A percentile compares a stretch with the other conserved stretches of the same genome.
Conservation (phyloP, 1,140 invertebrate genomes). For the Panagrolaimus sp. region DNA sequence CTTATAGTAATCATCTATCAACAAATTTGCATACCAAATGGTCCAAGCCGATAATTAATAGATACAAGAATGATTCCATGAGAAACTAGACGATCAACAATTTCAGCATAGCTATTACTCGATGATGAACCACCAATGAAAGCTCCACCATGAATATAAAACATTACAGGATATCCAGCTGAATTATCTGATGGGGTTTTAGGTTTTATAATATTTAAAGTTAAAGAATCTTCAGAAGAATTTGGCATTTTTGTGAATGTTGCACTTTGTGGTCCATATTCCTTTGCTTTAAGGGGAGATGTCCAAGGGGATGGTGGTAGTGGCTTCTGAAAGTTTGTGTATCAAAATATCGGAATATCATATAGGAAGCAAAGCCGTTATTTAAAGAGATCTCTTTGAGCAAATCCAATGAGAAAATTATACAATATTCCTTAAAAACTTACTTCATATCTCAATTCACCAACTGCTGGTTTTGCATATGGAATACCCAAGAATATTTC, state of each 20-base stretch:
- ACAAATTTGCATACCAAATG: too few relatives aligned
- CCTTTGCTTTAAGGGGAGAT: background rate
- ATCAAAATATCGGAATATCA: background rate
- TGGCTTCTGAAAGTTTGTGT: background rate
- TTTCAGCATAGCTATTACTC: slow-evolving; percentile 18
- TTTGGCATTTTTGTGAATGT: background rate
- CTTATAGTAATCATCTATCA: too few relatives aligned
- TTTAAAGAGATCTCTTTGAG: too few relatives aligned
- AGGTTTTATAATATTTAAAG: background rate
- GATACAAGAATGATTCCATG: slow-evolving; percentile 39
- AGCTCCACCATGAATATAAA: slow-evolving; percentile 43
- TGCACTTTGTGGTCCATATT: background rate
- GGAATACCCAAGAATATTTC: background rate
- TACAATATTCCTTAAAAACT: background rate
- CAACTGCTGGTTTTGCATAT: background rate
- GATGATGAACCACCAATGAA: slow-evolving; percentile 27
- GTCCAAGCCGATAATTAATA: slow-evolving; percentile 39
- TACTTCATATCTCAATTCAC: background rate
- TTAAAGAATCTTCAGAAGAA: background rate
- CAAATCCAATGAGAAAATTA: too few relatives aligned
- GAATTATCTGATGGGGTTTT: background rate
- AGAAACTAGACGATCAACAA: slow-evolving; percentile 36
- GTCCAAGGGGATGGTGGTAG: background rate
- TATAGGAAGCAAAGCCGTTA: background rate
- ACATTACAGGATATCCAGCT: slow-evolving; percentile 19